Percentiles rank a stretch among this genome's conserved stretches.
Evolutionary conservation across 2,113 vertebrate genomes (phyloP).

Genomic region (Pseudopodoces humilis): DNA sequence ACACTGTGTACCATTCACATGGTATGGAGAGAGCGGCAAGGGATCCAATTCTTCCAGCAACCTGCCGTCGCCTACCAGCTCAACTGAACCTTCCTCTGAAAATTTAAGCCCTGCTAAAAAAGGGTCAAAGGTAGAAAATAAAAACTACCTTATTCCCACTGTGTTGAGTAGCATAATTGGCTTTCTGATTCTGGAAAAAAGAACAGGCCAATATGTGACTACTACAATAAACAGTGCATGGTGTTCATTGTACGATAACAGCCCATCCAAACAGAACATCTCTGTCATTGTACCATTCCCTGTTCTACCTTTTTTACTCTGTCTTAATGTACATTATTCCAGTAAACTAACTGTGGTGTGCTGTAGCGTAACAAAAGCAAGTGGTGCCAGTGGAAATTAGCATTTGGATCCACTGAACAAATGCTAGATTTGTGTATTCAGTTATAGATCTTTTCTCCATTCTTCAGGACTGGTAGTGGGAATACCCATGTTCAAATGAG

Average conservation of each 20-base stretch:
- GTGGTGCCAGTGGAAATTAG: slow-evolving; percentile 45
- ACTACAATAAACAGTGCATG: slow-evolving; percentile 62
- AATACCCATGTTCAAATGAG: slow-evolving; percentile 16
- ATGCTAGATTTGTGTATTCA: slow-evolving; percentile 52
- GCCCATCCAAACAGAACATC: slow-evolving; percentile 16
- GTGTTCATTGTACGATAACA: slow-evolving; percentile 48
- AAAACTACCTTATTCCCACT: slow-evolving; percentile 55
- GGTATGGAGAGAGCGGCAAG: slow-evolving; percentile 72
- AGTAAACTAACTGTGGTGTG: slow-evolving; percentile 64
- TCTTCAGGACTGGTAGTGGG: slow-evolving; percentile 48
- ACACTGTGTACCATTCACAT: slow-evolving; percentile 69
- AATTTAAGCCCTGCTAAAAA: slow-evolving; percentile 83
- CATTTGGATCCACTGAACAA: slow-evolving; percentile 59
- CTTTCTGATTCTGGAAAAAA: slow-evolving; percentile 56
- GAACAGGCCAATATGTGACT: slow-evolving; percentile 41
- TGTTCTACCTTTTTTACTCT: slow-evolving; percentile 42
- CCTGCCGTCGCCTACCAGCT: slow-evolving; percentile 73
- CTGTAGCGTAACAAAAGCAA: not conserved
- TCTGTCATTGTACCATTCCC: slow-evolving; percentile 38
- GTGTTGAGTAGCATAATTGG: slow-evolving; percentile 65
- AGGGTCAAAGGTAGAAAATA: slow-evolving; percentile 85
- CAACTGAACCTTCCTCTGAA: slow-evolving; percentile 82
- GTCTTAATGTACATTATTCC: slow-evolving; percentile 45
- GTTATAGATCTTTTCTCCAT: not conserved
- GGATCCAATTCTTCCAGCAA: slow-evolving; percentile 78